These are phyloP conservation scores for Drosophila azteca DNA, from an alignment of 1,140 invertebrate species.

Conservation along the genomic window DNA sequence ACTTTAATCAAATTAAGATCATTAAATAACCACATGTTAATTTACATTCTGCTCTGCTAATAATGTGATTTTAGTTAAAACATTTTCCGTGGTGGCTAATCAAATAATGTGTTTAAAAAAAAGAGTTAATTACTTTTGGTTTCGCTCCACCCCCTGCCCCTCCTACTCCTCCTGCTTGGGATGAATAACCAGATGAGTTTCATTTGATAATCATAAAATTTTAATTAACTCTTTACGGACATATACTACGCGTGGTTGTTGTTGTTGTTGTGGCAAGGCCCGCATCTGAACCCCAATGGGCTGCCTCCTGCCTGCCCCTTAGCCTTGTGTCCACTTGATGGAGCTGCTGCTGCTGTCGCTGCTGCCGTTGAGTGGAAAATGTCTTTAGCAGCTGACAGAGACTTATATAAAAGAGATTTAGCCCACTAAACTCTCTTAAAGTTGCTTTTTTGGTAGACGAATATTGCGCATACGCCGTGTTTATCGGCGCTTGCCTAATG, in stretches of 20 bases:
- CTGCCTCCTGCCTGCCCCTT: conserved; percentile 33
- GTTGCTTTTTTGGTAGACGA: not conserved
- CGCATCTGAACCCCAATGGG: conserved; percentile 29
- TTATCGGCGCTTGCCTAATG: conserved; percentile 72
- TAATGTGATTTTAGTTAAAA: too few species aligned
- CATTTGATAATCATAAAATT: conserved; percentile 66
- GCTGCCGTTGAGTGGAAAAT: conserved; percentile 32
- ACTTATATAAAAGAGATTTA: conserved; percentile 39
- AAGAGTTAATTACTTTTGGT: too few species aligned
- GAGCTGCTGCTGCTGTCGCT: conserved; percentile 3
- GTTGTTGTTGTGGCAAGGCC: conserved; percentile 18
- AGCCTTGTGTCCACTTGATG: conserved; percentile 40
- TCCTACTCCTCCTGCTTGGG: too few species aligned
- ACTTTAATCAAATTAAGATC: too few species aligned
- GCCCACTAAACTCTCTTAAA: conserved; percentile 21
- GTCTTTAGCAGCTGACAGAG: conserved; percentile 47
- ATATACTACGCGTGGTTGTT: conserved; percentile 12
- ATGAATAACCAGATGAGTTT: conserved; percentile 42
- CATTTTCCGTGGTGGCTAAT: too few species aligned
- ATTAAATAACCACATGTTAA: too few species aligned
- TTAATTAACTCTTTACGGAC: conserved; percentile 64
- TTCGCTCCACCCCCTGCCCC: too few species aligned
- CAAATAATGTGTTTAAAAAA: too few species aligned
- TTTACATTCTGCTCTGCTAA: too few species aligned
- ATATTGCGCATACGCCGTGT: conserved; percentile 63